A percentile compares a stretch with the other conserved stretches of the same genome.
These are phyloP conservation scores for Pollenia griseotomentosa DNA, from an alignment of 2,888 invertebrate species.

Conservation along the genomic window DNA sequence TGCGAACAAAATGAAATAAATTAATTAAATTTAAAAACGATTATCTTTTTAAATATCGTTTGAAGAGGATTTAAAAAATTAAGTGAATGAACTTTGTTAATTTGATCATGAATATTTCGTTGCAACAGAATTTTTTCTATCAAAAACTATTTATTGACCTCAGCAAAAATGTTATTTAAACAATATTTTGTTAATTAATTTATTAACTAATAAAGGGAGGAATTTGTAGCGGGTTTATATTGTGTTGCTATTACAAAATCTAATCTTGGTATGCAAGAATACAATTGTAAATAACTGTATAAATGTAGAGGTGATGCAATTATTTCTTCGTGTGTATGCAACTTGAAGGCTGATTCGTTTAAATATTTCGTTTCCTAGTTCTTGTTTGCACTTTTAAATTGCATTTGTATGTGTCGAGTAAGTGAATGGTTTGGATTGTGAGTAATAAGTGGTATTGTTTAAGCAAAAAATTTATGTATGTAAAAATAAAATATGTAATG, in stretches of 20 bases:
- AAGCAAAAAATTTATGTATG: neutral
- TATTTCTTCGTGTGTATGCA: neutral
- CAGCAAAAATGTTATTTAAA: no score
- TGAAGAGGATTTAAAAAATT: no score
- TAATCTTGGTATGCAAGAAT: neutral
- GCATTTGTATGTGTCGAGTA: conserved; percentile 2
- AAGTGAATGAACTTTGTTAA: no score
- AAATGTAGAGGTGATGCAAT: conserved; percentile 14
- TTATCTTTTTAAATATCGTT: no score
- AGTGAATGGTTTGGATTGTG: conserved; percentile 55
- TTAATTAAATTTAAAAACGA: no score
- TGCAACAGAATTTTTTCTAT: no score
- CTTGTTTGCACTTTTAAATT: conserved; percentile 15
- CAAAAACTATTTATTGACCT: no score
- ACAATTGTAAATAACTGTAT: conserved; percentile 18
- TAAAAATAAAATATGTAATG: conserved; percentile 12
- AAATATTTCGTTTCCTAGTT: conserved; percentile 58
- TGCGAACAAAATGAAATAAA: no score
- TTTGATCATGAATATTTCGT: no score
- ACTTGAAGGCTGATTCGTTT: conserved; percentile 52
- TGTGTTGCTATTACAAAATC: neutral
- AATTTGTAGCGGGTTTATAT: no score
- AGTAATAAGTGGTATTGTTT: conserved; percentile 16
- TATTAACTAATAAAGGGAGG: no score
- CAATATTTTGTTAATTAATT: no score